phyloP scores from a whole-genome alignment of 1,140 invertebrate genomes.

The Ips nitidus region DNA sequence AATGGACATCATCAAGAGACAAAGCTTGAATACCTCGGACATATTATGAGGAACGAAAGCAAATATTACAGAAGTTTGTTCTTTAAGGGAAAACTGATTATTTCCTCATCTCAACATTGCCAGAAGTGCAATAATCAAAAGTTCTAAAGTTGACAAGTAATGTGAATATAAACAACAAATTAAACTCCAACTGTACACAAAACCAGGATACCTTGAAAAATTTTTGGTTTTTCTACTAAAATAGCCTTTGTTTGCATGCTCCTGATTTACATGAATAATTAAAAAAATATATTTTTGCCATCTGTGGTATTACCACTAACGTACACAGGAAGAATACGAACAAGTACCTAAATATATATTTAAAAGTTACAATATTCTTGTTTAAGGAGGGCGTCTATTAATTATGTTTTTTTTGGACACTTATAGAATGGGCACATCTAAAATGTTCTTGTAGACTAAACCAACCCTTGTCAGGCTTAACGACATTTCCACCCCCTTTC shows the following conservation, averaged over 20 bases:
- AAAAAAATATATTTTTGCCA: slow-evolving; percentile 30
- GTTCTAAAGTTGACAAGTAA: no score
- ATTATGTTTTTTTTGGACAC: slow-evolving; percentile 19
- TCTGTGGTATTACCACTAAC: neutral
- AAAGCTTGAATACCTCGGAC: no score
- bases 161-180: no score
- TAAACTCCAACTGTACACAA: neutral
- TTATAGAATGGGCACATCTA: slow-evolving; percentile 12
- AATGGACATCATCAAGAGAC: no score
- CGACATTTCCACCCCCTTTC: neutral
- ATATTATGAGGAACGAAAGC: no score
- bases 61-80: no score
- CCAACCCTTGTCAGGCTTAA: no score
- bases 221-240: neutral
- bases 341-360: slow-evolving; percentile 27
- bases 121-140: no score
- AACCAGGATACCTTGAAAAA: neutral
- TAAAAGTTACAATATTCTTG: slow-evolving; percentile 16
- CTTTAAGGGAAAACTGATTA: no score
- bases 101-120: no score
- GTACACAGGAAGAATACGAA: slow-evolving; percentile 13
- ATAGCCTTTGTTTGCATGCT: slow-evolving; percentile 1
- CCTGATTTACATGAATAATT: slow-evolving; percentile 14
- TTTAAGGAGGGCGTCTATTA: slow-evolving; percentile 18
- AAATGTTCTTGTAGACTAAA: neutral